A percentile compares a stretch with the other conserved stretches of the same genome.
Evolutionary conservation across 2,888 invertebrate species (phyloP).

Genomic region (Sphaerophoria rueppellii): DNA sequence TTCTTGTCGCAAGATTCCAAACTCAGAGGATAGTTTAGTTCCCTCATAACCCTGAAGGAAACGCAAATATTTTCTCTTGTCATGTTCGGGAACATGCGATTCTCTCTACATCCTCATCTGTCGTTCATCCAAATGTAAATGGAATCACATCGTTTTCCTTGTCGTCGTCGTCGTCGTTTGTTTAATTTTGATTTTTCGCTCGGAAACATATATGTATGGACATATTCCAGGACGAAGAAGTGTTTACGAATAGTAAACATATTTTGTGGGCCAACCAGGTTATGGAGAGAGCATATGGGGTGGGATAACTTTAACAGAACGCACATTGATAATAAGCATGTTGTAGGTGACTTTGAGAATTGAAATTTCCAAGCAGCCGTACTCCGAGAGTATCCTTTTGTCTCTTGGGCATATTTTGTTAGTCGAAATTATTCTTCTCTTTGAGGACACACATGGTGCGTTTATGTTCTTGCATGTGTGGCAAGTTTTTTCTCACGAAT

Average conservation of each 20-base stretch:
- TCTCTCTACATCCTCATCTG: constrained; percentile 16
- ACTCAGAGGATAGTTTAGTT: background rate
- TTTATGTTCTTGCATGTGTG: constrained; percentile 30
- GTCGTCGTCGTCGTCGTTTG: constrained; percentile 36
- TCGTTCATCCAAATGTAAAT: constrained; percentile 39
- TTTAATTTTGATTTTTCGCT: constrained; percentile 68
- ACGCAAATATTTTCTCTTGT: constrained; percentile 71
- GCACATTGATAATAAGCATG: constrained; percentile 45
- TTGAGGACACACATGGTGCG: constrained; percentile 28
- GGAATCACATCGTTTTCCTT: constrained; percentile 48
- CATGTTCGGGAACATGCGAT: constrained; percentile 61
- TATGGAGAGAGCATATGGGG: background rate
- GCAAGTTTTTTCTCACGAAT: constrained; percentile 43
- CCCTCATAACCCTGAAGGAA: constrained; percentile 31
- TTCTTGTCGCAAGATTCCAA: constrained; percentile 45
- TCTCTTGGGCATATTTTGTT: constrained; percentile 37
- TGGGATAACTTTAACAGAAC: constrained; percentile 4
- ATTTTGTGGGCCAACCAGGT: constrained; percentile 41
- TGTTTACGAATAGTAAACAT: constrained; percentile 55
- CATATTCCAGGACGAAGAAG: constrained; percentile 36
- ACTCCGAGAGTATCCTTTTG: constrained; percentile 6
- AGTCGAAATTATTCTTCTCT: constrained; percentile 37
- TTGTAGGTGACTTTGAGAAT: constrained; percentile 32
- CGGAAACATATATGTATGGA: constrained; percentile 15
- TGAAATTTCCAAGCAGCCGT: background rate